Base-by-base conservation (phyloP, 2,113 vertebrate species). In the Lamprologus lemairii region DNA sequence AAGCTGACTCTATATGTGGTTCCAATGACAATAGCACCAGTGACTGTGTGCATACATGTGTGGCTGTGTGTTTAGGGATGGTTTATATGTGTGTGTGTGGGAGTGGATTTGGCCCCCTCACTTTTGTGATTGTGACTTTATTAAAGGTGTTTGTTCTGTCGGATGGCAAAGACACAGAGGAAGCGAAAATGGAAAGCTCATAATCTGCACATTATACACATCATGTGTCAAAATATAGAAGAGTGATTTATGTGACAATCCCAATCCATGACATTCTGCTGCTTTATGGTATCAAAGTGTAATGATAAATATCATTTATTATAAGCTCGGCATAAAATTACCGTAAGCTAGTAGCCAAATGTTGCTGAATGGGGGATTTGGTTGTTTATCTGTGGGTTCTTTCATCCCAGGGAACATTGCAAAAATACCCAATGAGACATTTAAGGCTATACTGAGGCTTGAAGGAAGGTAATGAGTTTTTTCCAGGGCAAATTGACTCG, bases 101-200 rank as follows among this genome's bases (percentile, higher is more conserved):
- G 96, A 95, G 96, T 96, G 96, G 97, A 97, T 97, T 96, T 96
- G 96, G 96, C 96, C 96, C 95, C 97, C 94, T 97, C 96, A 97
- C 97, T 96, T 97, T 97, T 96, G 96, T 96, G 96, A 96, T 95
- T 96, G 93, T 95, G 97, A 96, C 94, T 97, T 97, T 97, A 96
- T 96, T 93, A 92, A 92, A 93, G 90, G 86, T 93, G 88, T 93
- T 93, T 94, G 87, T 94, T 92, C 75, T 86, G 84, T 89, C 35
- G 23, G 86, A 91, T 90, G 90, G 90, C 88, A 88, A 80, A 88
- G 42, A 90, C 88, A 95, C 83, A 92, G 86, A 91, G 55, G 83
- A 82, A 85, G 87, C 86, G 86, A 90, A 93, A 93, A 92, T 84
- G 81, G 87, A 93, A 92, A 88, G 87, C 93, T 82, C 63, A 81